These are phyloP conservation scores for Paradoxurus hermaphroditus DNA, from an alignment of 2,113 vertebrate species.

Conservation along the genomic window DNA sequence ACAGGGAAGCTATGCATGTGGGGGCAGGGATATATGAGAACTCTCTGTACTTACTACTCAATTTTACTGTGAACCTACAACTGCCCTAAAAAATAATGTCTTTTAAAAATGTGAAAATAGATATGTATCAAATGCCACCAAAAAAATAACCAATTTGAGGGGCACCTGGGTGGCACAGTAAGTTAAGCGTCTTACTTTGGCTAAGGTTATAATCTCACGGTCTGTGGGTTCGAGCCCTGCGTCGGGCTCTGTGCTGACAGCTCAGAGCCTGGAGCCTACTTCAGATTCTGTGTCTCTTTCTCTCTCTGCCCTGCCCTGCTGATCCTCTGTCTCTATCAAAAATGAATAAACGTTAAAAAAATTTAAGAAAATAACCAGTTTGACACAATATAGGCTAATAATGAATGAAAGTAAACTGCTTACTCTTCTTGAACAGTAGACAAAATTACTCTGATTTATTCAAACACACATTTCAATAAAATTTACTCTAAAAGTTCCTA, in stretches of 20 bases:
- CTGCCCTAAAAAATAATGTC: not conserved
- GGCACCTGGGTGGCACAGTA: not conserved
- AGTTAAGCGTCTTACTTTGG: not conserved
- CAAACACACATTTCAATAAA: not conserved
- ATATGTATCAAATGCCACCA: no score
- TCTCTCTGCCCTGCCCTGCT: no score
- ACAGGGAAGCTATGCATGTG: not conserved
- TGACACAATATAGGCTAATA: not conserved
- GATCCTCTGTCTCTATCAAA: no score
- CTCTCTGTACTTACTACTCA: not conserved
- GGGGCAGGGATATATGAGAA: not conserved
- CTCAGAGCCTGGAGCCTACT: not conserved
- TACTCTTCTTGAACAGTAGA: not conserved
- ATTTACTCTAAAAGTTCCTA: not conserved
- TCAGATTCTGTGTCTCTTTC: no score
- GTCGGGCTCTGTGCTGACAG: not conserved
- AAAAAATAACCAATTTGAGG: no score
- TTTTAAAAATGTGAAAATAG: no score
- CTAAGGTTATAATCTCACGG: not conserved
- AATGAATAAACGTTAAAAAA: not conserved
- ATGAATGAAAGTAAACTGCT: not conserved
- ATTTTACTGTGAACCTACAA: conserved; percentile 24
- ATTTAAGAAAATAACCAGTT: not conserved
- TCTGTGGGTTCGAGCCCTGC: not conserved
- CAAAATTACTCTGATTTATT: not conserved